Percentiles rank a stretch among this genome's conserved stretches.
These are phyloP conservation scores for Spea hammondii DNA, from an alignment of 2,797 vertebrate genomes.

Conservation along the genomic window DNA sequence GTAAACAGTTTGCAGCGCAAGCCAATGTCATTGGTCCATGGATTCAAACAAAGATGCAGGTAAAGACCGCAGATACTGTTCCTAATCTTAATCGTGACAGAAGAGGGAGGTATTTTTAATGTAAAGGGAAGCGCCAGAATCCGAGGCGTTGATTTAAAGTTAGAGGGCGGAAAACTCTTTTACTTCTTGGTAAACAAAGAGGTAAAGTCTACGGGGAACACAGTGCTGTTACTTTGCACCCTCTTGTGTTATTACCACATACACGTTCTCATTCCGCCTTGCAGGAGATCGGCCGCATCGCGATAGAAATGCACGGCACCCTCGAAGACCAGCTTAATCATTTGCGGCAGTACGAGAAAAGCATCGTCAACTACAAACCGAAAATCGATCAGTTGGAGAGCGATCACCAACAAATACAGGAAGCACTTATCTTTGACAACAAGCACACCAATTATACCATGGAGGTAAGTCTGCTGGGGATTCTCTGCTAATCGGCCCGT, in stretches of 20 bases:
- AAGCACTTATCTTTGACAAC: conserved; percentile 96
- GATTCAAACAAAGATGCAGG: conserved; percentile 99
- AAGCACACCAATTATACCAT: conserved; percentile 99
- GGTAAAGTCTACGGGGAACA: too few relatives aligned
- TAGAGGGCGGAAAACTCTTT: too few relatives aligned
- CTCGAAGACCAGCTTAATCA: conserved; percentile 93
- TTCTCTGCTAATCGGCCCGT: too few relatives aligned
- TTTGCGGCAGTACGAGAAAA: conserved; percentile 93
- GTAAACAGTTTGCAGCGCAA: conserved; percentile 91
- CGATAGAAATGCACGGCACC: conserved; percentile 97
- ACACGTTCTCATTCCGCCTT: not conserved
- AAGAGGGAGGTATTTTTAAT: too few relatives aligned
- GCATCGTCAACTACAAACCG: conserved; percentile 96
- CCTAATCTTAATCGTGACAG: too few relatives aligned
- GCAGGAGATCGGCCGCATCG: conserved; percentile 94
- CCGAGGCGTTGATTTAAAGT: too few relatives aligned
- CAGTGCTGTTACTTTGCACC: too few relatives aligned
- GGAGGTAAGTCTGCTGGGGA: conserved; percentile 73
- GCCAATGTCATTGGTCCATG: conserved; percentile 96
- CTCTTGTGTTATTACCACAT: too few relatives aligned
- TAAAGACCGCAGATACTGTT: conserved; percentile 50
- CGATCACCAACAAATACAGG: conserved; percentile 95
- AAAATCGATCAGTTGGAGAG: conserved; percentile 97
- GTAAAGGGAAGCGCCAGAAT: too few relatives aligned
- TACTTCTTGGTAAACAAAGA: too few relatives aligned